These are phyloP conservation scores for Epinephelus moara DNA, from an alignment of 2,113 vertebrate species.

Conservation along the genomic window DNA sequence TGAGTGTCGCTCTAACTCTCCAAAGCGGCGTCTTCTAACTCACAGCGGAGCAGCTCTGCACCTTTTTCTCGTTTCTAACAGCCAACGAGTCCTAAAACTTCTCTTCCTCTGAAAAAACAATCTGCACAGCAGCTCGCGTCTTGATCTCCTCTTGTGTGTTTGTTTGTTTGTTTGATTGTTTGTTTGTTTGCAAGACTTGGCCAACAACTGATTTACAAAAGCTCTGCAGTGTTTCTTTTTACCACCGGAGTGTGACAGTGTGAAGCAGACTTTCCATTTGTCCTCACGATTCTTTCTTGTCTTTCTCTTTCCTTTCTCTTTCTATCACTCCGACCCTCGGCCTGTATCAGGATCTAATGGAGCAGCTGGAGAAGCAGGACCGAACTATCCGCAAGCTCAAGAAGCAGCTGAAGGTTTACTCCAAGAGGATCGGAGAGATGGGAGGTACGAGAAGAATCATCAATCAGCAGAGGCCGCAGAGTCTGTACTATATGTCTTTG, in stretches of 20 bases:
- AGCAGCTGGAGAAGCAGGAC: slow-evolving; percentile 98
- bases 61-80: slow-evolving; percentile 52
- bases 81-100: slow-evolving; percentile 41
- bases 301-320: neutral
- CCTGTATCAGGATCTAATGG: slow-evolving; percentile 93
- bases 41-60: slow-evolving; percentile 72
- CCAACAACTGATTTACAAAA: slow-evolving; percentile 1
- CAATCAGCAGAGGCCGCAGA: neutral
- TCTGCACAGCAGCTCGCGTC: slow-evolving; percentile 66
- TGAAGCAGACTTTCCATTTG: neutral
- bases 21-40: slow-evolving; percentile 76
- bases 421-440: slow-evolving; percentile 97
- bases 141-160: slow-evolving; percentile 7
- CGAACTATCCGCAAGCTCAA: slow-evolving; percentile 98
- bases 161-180: slow-evolving; percentile 72
- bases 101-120: slow-evolving; percentile 73
- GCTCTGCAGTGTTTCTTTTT: slow-evolving; percentile 1
- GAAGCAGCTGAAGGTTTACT: slow-evolving; percentile 98
- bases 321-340: neutral
- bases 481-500: neutral
- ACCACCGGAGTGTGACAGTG: slow-evolving; percentile 44
- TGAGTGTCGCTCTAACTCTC: slow-evolving; percentile 57
- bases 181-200: slow-evolving; percentile 43
- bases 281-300: slow-evolving; percentile 33
- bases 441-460: slow-evolving; percentile 87